These are phyloP conservation scores for Larimichthys polyactis DNA, from an alignment of 2,113 vertebrate genomes.

Conservation along the genomic window DNA sequence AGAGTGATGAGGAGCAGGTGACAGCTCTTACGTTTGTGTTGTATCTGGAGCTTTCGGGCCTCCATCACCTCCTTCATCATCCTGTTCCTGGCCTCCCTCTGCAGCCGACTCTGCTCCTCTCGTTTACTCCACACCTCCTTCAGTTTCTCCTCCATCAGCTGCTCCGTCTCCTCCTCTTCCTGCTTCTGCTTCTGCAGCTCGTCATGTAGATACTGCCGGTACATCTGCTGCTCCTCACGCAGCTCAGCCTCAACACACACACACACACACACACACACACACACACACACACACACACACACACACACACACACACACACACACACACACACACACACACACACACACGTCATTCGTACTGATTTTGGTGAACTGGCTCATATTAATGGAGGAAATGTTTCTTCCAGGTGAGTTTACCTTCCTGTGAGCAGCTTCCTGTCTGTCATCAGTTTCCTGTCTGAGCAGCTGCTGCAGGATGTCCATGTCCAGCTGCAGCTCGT, in stretches of 20 bases:
- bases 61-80: constrained; percentile 87
- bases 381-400: too few relatives aligned
- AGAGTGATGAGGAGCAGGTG: too few relatives aligned
- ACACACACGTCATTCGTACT: neutral
- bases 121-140: constrained; percentile 77
- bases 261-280: neutral
- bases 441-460: constrained; percentile 74
- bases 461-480: constrained; percentile 82
- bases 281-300: too few relatives aligned
- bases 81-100: constrained; percentile 83
- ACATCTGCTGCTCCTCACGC: constrained; percentile 84
- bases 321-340: neutral
- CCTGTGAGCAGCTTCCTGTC: constrained; percentile 75
- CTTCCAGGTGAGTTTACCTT: constrained; percentile 81
- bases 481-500: constrained; percentile 86
- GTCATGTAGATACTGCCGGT: constrained; percentile 84
- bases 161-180: constrained; percentile 83
- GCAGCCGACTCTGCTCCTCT: constrained; percentile 71
- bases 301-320: too few relatives aligned
- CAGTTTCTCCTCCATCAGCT: constrained; percentile 83
- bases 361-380: too few relatives aligned
- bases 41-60: constrained; percentile 85
- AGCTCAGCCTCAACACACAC: constrained; percentile 79
- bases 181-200: constrained; percentile 81
- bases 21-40: constrained; percentile 86